Percentiles rank a stretch among this genome's conserved stretches.
phyloP scores from a whole-genome alignment of 1,140 invertebrate genomes.

The Drosophila rhopaloa region DNA sequence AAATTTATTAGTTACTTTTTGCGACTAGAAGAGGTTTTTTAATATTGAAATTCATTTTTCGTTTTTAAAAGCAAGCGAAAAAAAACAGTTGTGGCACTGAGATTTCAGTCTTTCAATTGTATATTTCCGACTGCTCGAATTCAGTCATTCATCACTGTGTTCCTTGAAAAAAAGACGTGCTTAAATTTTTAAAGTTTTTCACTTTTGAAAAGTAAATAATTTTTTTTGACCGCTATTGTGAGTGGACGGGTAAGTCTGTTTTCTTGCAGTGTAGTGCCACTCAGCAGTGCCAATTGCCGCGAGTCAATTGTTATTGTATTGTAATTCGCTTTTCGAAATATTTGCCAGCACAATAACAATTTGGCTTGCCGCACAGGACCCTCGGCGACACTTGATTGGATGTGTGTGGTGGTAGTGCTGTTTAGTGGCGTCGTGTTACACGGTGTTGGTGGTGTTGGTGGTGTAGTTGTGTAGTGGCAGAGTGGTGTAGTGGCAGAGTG shows the following conservation, averaged over 20 bases:
- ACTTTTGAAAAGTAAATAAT: too few relatives aligned
- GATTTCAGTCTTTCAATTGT: too few relatives aligned
- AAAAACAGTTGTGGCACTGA: too few relatives aligned
- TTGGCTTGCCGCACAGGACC: conserved; percentile 29
- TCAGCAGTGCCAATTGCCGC: conserved; percentile 3
- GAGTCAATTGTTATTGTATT: conserved; percentile 37
- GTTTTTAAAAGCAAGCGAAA: too few relatives aligned
- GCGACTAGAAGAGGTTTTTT: too few relatives aligned
- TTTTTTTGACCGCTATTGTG: background rate
- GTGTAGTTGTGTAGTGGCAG: background rate
- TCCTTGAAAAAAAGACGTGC: too few relatives aligned
- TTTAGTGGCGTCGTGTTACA: background rate
- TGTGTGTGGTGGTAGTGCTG: conserved; percentile 1
- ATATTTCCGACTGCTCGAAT: too few relatives aligned
- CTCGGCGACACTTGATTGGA: conserved; percentile 40
- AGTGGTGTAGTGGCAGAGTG: too few relatives aligned
- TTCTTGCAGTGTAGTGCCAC: conserved; percentile 7
- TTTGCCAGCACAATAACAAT: conserved; percentile 32
- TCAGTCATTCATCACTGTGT: too few relatives aligned
- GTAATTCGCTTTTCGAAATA: conserved; percentile 43
- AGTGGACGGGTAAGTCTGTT: background rate
- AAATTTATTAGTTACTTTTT: too few relatives aligned
- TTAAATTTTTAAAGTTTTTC: too few relatives aligned
- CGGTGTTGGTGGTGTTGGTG: conserved; percentile 3
- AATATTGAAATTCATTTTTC: too few relatives aligned